Base-by-base conservation (phyloP, 2,888 invertebrate species). In the Lepeophtheirus nordmannii region DNA sequence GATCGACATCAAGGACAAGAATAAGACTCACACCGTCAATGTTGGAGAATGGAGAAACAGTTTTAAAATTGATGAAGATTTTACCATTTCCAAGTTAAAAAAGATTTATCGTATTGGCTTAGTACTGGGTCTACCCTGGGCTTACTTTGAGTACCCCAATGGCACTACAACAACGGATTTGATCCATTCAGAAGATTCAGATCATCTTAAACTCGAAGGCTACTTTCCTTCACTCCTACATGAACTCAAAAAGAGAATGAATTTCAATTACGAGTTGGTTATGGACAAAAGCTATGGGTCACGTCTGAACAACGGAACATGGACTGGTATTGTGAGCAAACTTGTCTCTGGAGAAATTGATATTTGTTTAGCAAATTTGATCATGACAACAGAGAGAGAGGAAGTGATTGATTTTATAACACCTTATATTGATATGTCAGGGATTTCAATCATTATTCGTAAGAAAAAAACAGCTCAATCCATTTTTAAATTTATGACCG, bases 221-320 rank as follows among this genome's bases (percentile, higher is more conserved):
- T 74, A 72, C 61, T 70, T 71, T 20, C 69, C 73, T 9, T 72
- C 72, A 58, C 71, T 74, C 10, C 67, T 73, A 41, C 73, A 81
- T 1, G 83, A 82, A 68, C 74, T 92, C 2, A 78, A 88, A 0
- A 78, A 83, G 72, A 77, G 80, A 7, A 83, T 91, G 82, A 78
- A 85, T 40, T 90, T 92, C 70, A 86, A 86, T 70, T 91, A 85
- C 72, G 86, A 87, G 71, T 79, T 90, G 20, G 81, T 86, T 0
- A 78, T 84, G 8, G 87, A 87, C 0, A 84, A 83, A 0, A 78
- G 78, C 10, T 89, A 87, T 72, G 91, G 91, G 0, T 78, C 77
- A 58, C 83, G 70, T 20, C 72, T 80, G 1, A 72, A 78, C 0
- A 58, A 72, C 63, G 73, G 73, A 37, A 67, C 69, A 10, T 73